Conservation (phyloP, 2,888 invertebrate genomes). For the Tolmerus cingulatus region DNA sequence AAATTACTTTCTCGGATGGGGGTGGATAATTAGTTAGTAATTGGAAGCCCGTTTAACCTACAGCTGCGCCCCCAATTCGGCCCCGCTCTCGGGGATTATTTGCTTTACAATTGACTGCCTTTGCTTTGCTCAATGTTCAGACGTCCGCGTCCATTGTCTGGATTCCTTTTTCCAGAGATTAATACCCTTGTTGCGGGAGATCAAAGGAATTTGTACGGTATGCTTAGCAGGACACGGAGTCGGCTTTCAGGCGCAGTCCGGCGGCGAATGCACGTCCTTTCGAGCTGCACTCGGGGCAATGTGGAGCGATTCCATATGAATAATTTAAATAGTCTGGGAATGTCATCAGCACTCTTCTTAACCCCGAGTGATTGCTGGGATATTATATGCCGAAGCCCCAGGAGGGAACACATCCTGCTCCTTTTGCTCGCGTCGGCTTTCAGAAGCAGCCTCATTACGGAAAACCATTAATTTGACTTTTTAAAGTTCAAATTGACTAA, state of each 20-base stretch:
- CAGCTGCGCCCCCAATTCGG: neutral
- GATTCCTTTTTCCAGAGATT: neutral
- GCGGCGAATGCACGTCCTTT: neutral
- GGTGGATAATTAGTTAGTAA: neutral
- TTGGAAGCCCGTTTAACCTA: neutral
- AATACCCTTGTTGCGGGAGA: neutral
- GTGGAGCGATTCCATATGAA: neutral
- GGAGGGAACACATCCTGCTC: neutral
- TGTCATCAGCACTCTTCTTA: neutral
- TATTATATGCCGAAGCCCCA: neutral
- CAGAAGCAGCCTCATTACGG: neutral
- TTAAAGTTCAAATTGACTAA: neutral
- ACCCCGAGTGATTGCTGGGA: neutral
- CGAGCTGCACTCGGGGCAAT: neutral
- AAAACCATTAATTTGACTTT: neutral
- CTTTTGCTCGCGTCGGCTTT: neutral
- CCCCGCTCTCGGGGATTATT: neutral
- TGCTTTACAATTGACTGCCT: neutral
- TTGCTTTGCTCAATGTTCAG: neutral
- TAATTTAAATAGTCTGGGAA: neutral
- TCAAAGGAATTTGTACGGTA: neutral
- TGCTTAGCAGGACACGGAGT: neutral
- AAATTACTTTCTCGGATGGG: neutral
- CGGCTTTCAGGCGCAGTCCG: neutral
- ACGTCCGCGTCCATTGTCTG: neutral